phyloP scores from a whole-genome alignment of 2,113 vertebrate species.

The cattle (Bos taurus) region DNA sequence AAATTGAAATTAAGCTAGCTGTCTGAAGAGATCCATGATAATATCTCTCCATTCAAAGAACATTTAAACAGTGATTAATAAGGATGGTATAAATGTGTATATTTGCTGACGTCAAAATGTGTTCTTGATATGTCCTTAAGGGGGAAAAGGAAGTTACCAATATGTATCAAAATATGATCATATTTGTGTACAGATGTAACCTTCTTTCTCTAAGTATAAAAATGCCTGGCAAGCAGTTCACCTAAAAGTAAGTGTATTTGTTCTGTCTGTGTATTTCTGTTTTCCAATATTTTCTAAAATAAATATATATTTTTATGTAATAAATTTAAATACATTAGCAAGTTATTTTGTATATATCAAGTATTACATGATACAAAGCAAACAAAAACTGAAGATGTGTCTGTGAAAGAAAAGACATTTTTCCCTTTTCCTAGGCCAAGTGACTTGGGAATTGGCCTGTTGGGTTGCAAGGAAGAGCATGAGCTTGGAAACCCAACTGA shows the following conservation, averaged over 20 bases:
- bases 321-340: neutral
- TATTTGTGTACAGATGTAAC: neutral
- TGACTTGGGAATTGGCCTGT: neutral
- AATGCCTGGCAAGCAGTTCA: neutral
- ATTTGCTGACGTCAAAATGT: neutral
- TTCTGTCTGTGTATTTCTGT: neutral
- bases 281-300: neutral
- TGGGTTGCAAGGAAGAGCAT: neutral
- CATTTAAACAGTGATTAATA: neutral
- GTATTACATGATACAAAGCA: neutral
- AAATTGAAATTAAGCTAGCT: neutral
- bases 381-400: neutral
- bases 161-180: neutral
- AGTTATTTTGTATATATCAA: conserved; percentile 4
- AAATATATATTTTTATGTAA: neutral
- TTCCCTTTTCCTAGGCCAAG: neutral
- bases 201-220: neutral
- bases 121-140: neutral
- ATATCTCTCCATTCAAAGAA: neutral
- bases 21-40: neutral
- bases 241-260: neutral
- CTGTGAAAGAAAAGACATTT: neutral
- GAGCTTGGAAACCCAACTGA: neutral
- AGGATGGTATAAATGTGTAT: neutral
- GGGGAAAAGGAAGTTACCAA: neutral